Evolutionary conservation across 2,113 vertebrate genomes (phyloP), one percentile per base, ranked within the genome.

Genomic region (Synodontis membranacea): DNA sequence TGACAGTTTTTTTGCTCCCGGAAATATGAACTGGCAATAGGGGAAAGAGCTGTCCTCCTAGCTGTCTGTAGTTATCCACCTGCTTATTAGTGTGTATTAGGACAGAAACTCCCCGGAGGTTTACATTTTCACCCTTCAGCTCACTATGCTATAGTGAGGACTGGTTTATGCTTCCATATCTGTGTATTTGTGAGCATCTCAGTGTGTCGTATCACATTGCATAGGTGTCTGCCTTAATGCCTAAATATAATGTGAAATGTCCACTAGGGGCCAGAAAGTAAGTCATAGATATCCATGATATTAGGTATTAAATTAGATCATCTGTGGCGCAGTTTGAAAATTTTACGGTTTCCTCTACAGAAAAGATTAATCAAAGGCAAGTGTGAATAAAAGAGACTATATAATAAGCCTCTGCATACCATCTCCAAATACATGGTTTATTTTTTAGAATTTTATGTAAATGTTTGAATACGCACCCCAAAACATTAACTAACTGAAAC

Each of bases 41-140:
- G 44, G 25, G 25, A n/a, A 31, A n/a, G 14, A 28, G 28, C n/a
- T n/a, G n/a, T 60, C 12, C 25, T 28, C 3, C 64, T 28, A 44
- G 28, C 46, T 60, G 28, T 76, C 37, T n/a, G 0, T 48, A 34
- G 28, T 21, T 15, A 21, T 84, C 70, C 54, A 48, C 42, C 21
- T 44, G 34, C 50, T 34, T 75, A 54, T 46, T 54, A 11, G 19
- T 31, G 39, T 83, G 58, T 50, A 28, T 74, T 74, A 25, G 37
- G 70, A 74, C 70, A 75, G 44, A 75, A 75, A 28, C 23, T 4
- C 44, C 14, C 44, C 5, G 15, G 5, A 34, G 46, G 28, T 50
- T 54, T 80, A 25, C 50, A 14, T 83, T 42, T 88, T 79, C 58
- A 88, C 25, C 44, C 66, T 74, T 50, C 74, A 78, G 58, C 34